Conservation (phyloP, 1,140 invertebrate species). For the Hestina assimilis region DNA sequence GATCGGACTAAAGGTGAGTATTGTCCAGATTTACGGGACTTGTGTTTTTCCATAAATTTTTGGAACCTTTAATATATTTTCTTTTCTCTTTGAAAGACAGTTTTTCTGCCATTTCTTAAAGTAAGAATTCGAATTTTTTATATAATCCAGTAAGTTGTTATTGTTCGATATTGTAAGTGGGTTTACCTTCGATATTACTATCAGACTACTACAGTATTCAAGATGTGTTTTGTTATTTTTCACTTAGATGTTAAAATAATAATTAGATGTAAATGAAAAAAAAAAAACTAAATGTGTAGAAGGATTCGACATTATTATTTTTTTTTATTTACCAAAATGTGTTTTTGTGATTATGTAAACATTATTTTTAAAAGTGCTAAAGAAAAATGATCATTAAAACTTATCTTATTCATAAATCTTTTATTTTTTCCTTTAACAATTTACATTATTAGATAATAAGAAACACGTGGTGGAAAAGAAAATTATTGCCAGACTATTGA, state of each 20-base stretch:
- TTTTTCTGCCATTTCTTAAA: conserved; percentile 49
- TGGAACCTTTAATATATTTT: conserved; percentile 39
- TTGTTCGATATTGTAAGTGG: conserved; percentile 54
- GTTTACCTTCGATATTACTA: conserved; percentile 47
- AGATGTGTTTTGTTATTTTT: conserved; percentile 62
- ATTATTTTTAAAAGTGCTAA: conserved; percentile 72
- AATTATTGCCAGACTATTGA: no score
- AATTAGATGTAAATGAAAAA: conserved; percentile 54
- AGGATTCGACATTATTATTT: conserved; percentile 45
- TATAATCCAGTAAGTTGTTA: conserved; percentile 60
- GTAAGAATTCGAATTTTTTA: conserved; percentile 59
- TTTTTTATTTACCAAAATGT: conserved; percentile 48
- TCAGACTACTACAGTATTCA: conserved; percentile 48
- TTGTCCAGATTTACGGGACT: conserved; percentile 10
- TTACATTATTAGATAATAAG: no score
- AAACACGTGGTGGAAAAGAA: no score
- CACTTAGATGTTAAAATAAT: conserved; percentile 55
- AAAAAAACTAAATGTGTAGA: conserved; percentile 48
- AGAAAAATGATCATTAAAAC: conserved; percentile 75
- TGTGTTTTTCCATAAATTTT: conserved; percentile 26
- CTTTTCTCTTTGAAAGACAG: conserved; percentile 28
- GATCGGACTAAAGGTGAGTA: conserved; percentile 30
- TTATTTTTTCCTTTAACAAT: conserved; percentile 20
- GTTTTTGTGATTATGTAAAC: conserved; percentile 69
- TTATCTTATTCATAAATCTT: conserved; percentile 64